A percentile compares a stretch with the other conserved stretches of the same genome.
These are phyloP conservation scores for Antheraea assamensis DNA, from an alignment of 2,888 invertebrate genomes.

Conservation along the genomic window DNA sequence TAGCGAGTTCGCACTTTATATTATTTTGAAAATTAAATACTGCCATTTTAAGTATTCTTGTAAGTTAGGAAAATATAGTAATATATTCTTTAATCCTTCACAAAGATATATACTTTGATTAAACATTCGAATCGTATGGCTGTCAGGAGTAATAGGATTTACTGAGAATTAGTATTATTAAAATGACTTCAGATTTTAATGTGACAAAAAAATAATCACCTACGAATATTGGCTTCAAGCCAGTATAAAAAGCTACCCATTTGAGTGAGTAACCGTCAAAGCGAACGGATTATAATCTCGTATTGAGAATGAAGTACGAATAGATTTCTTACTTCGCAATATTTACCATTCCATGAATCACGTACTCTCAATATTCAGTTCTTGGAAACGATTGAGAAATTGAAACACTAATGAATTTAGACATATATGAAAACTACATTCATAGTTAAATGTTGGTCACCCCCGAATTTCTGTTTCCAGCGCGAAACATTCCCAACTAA, in stretches of 20 bases:
- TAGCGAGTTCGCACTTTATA: conserved; percentile 21
- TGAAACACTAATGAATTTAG: background rate
- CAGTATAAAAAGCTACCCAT: conserved; percentile 20
- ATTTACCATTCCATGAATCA: too few relatives aligned
- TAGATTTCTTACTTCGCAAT: background rate
- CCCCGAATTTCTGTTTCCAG: background rate
- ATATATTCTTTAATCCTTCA: background rate
- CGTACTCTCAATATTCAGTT: background rate
- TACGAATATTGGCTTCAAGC: conserved; percentile 17
- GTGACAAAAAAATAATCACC: conserved; percentile 5
- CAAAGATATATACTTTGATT: background rate
- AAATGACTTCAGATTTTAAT: conserved; percentile 14
- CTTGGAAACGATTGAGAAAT: background rate
- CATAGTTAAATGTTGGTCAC: background rate
- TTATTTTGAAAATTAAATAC: conserved; percentile 29
- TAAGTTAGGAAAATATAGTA: conserved; percentile 1
- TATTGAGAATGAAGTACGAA: background rate
- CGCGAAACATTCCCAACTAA: background rate
- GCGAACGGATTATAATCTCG: background rate
- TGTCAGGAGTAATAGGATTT: conserved; percentile 16
- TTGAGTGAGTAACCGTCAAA: conserved; percentile 7
- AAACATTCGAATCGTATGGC: background rate
- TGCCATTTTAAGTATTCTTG: conserved; percentile 18
- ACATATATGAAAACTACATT: background rate
- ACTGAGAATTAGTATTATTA: conserved; percentile 16